Conservation (phyloP, 2,797 vertebrate genomes). For the Sciurus carolinensis region DNA sequence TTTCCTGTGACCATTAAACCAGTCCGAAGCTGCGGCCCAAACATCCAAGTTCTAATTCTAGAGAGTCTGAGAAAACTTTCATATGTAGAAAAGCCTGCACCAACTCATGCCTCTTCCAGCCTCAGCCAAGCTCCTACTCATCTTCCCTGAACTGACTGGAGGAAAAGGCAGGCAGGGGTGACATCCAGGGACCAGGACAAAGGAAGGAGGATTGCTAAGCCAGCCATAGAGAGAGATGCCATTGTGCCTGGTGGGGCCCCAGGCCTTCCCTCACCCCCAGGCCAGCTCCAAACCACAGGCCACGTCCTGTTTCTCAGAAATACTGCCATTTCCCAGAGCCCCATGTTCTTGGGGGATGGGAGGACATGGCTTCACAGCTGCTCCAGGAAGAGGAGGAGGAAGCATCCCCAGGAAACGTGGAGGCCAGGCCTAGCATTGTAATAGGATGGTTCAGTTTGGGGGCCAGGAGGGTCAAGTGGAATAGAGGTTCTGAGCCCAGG, state of each 20-base stretch:
- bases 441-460: not conserved
- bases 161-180: not conserved
- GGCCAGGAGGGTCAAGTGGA: not conserved
- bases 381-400: constrained; percentile 38
- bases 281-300: constrained; percentile 67
- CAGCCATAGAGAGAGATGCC: constrained; percentile 61
- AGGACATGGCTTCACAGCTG: not conserved
- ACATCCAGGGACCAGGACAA: constrained; percentile 23
- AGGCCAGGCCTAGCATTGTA: not conserved
- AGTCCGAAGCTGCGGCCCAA: not conserved
- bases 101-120: not conserved
- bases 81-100: not conserved
- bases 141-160: not conserved
- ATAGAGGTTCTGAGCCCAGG: not conserved
- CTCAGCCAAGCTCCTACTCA: not conserved
- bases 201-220: constrained; percentile 5
- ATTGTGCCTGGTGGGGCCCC: constrained; percentile 60
- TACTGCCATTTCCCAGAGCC: constrained; percentile 70
- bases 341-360: not conserved
- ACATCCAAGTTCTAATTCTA: not conserved
- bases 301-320: constrained; percentile 80
- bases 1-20: not conserved
- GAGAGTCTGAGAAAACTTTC: not conserved
- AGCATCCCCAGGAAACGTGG: constrained; percentile 32
- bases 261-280: constrained; percentile 69